Evolutionary conservation across 2,888 invertebrate genomes (phyloP).

Genomic region (Trichopoda pennipes): DNA sequence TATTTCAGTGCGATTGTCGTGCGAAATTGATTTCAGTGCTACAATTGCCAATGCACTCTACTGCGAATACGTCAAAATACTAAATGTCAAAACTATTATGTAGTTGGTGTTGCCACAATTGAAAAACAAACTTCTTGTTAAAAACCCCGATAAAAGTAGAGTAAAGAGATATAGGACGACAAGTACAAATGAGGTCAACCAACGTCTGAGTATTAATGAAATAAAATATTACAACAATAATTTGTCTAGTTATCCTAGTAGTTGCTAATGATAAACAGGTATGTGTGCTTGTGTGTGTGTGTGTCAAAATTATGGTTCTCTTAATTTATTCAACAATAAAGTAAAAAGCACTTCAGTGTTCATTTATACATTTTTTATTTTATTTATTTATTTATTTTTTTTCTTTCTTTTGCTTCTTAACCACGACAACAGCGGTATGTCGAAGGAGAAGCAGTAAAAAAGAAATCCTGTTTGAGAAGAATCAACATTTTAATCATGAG

Average conservation of each 20-base stretch:
- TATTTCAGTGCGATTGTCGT: too few relatives aligned
- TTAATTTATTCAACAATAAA: slow-evolving; percentile 56
- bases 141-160: too few relatives aligned
- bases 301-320: slow-evolving; percentile 24
- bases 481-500: slow-evolving; percentile 61
- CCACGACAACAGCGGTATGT: slow-evolving; percentile 23
- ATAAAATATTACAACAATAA: slow-evolving; percentile 24
- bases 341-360: slow-evolving; percentile 52
- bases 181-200: slow-evolving; percentile 47
- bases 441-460: slow-evolving; percentile 32
- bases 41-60: too few relatives aligned
- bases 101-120: too few relatives aligned
- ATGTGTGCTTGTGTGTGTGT: not conserved
- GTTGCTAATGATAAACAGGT: not conserved
- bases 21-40: too few relatives aligned
- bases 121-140: too few relatives aligned
- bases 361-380: slow-evolving; percentile 33
- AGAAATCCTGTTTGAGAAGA: slow-evolving; percentile 62
- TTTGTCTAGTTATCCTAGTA: slow-evolving; percentile 33
- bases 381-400: not conserved
- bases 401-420: not conserved
- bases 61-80: too few relatives aligned
- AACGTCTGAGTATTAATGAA: slow-evolving; percentile 9
- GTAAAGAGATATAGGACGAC: slow-evolving; percentile 31
- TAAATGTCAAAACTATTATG: too few relatives aligned